A percentile compares a stretch with the other conserved stretches of the same genome.
These are phyloP conservation scores for Temnothorax rugatulus DNA, from an alignment of 2,888 invertebrate species.

Conservation along the genomic window DNA sequence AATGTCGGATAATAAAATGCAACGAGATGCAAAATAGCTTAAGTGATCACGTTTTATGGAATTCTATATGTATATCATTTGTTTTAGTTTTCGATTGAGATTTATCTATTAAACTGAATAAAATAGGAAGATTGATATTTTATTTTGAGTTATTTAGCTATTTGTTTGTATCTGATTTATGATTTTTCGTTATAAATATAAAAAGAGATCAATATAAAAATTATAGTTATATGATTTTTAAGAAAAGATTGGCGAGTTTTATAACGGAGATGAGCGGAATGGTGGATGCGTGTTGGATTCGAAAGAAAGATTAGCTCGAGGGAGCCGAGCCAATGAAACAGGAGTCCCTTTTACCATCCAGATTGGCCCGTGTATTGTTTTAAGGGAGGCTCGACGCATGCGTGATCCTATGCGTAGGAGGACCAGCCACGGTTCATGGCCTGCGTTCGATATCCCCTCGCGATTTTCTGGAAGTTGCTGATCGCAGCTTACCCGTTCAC, in stretches of 20 bases:
- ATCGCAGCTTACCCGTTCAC: background rate
- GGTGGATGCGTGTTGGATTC: conserved; percentile 63
- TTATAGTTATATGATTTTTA: background rate
- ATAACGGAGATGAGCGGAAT: conserved; percentile 50
- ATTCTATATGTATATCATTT: background rate
- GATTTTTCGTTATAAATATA: background rate
- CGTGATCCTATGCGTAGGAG: conserved; percentile 83
- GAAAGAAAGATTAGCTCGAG: conserved; percentile 82
- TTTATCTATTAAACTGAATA: background rate
- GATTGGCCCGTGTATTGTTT: conserved; percentile 86
- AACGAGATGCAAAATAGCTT: background rate
- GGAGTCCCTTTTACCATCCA: conserved; percentile 83
- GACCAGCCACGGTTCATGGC: conserved; percentile 78
- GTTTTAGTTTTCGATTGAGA: background rate
- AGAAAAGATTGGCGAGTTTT: conserved; percentile 25
- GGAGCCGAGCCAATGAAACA: conserved; percentile 83
- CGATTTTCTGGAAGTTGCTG: conserved; percentile 4
- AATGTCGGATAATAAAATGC: background rate
- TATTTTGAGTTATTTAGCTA: background rate
- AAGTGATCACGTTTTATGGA: background rate
- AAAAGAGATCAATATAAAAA: background rate
- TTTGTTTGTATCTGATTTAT: background rate
- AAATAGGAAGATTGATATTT: background rate
- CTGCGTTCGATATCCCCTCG: conserved; percentile 51
- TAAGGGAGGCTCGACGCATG: conserved; percentile 85